These are phyloP conservation scores for Neomonachus schauinslandi DNA, from an alignment of 2,113 vertebrate genomes.

Conservation along the genomic window DNA sequence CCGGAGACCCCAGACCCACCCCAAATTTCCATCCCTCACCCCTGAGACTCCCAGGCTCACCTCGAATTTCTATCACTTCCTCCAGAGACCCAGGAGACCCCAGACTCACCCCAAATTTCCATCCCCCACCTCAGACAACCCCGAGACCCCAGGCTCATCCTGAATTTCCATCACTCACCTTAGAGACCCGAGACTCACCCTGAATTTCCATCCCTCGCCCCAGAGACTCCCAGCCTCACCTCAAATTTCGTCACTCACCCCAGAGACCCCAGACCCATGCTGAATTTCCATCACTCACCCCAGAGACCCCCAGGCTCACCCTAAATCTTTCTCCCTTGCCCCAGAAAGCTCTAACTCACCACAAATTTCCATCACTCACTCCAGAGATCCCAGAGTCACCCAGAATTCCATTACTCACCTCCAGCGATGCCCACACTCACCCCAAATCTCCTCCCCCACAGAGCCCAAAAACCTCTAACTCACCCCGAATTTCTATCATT, in stretches of 20 bases:
- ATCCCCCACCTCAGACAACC: background rate
- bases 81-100: no score
- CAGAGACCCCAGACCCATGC: background rate
- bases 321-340: background rate
- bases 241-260: background rate
- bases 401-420: background rate
- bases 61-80: background rate
- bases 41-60: background rate
- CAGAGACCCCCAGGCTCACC: background rate
- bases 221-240: background rate
- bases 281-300: no score
- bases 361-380: no score
- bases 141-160: no score
- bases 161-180: rapidly evolving
- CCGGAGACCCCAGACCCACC: background rate
- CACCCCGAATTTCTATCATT: background rate
- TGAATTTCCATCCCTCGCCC: background rate
- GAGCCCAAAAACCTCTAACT: background rate
- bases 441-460: background rate
- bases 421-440: no score
- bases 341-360: no score
- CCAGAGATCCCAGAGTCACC: background rate
- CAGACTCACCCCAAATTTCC: no score
- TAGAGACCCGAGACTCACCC: no score
- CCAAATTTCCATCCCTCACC: background rate